These are phyloP conservation scores for Podarcis cretensis DNA, from an alignment of 2,113 vertebrate genomes.

Conservation along the genomic window DNA sequence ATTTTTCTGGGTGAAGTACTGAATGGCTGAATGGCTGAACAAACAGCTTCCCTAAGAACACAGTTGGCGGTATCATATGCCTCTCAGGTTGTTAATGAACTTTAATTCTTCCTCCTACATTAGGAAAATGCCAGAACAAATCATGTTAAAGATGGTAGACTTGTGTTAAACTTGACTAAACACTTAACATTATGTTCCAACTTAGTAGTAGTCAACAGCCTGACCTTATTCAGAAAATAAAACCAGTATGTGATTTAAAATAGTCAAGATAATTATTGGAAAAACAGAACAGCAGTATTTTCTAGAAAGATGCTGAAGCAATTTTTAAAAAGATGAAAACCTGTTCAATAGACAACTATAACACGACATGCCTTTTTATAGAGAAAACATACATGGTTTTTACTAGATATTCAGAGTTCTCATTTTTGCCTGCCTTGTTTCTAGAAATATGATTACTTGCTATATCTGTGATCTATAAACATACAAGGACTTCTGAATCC, in stretches of 20 bases:
- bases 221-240: background rate
- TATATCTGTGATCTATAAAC: conserved; percentile 28
- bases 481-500: conserved; percentile 42
- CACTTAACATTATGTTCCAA: background rate
- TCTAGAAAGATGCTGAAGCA: background rate
- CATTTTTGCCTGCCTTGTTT: conserved; percentile 16
- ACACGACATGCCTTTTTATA: background rate
- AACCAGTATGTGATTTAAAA: background rate
- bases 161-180: background rate
- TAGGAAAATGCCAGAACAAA: conserved; percentile 12
- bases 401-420: background rate
- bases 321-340: background rate
- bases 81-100: conserved; percentile 29
- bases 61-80: conserved; percentile 18
- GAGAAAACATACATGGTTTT: conserved; percentile 2
- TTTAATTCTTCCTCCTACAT: conserved; percentile 28
- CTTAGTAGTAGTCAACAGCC: background rate
- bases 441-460: background rate
- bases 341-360: background rate
- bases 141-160: background rate
- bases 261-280: background rate
- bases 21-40: background rate
- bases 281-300: background rate
- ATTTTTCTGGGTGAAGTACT: conserved; percentile 31
- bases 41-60: conserved; percentile 31